Evolutionary conservation across 2,797 vertebrate species (phyloP).

Genomic region (Danio jaintianensis): DNA sequence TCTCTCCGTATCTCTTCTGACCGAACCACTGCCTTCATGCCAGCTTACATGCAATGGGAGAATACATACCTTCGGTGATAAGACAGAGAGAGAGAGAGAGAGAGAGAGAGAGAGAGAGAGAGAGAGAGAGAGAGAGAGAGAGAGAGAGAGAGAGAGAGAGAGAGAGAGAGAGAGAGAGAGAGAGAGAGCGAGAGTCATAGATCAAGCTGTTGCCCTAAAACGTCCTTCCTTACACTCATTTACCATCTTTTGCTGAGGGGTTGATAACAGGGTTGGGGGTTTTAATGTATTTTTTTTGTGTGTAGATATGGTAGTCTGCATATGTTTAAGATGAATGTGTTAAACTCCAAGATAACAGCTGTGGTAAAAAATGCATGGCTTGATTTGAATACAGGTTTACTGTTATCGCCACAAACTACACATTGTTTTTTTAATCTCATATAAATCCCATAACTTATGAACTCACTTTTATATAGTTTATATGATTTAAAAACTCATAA

Average conservation of each 20-base stretch:
- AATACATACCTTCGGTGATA: slow-evolving; percentile 48
- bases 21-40: slow-evolving; percentile 39
- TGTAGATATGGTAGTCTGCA: slow-evolving; percentile 16
- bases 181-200: slow-evolving; percentile 36
- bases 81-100: slow-evolving; percentile 31
- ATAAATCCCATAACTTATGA: too few species aligned
- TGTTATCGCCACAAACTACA: background rate
- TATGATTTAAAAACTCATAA: too few species aligned
- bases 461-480: too few species aligned
- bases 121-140: slow-evolving; percentile 3
- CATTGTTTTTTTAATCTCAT: too few species aligned
- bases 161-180: slow-evolving; percentile 33
- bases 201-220: slow-evolving; percentile 40
- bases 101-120: too few species aligned
- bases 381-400: background rate
- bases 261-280: slow-evolving; percentile 19
- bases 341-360: background rate
- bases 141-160: slow-evolving; percentile 27
- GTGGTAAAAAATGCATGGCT: background rate
- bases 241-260: slow-evolving; percentile 21
- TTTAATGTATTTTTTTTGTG: background rate
- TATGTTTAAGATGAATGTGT: background rate
- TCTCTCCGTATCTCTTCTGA: slow-evolving; percentile 52
- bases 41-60: slow-evolving; percentile 30
- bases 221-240: slow-evolving; percentile 17